A percentile compares a stretch with the other conserved stretches of the same genome.
Evolutionary conservation across 2,113 vertebrate species (phyloP).

Genomic region (Colinus virginianus): DNA sequence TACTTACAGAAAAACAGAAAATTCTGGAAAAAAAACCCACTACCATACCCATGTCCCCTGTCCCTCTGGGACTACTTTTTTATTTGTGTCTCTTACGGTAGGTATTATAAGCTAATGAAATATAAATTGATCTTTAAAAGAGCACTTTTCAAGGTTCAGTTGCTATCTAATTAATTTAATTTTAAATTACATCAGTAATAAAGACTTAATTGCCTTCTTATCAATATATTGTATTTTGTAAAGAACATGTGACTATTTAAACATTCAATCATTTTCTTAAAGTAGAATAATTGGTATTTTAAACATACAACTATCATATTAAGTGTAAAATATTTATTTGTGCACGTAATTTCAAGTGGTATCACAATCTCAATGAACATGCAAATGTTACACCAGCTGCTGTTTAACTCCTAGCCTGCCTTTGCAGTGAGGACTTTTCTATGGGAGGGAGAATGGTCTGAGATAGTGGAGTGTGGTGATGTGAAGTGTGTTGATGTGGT

Average conservation of each 20-base stretch:
- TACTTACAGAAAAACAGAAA: neutral
- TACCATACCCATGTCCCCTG: neutral
- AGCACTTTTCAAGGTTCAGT: slow-evolving; percentile 71
- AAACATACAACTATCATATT: slow-evolving; percentile 42
- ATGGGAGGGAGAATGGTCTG: neutral
- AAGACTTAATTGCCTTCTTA: slow-evolving; percentile 75
- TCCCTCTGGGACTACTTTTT: neutral
- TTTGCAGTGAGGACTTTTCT: neutral
- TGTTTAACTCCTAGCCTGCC: slow-evolving; percentile 57
- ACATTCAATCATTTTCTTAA: slow-evolving; percentile 12
- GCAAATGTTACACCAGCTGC: slow-evolving; percentile 50
- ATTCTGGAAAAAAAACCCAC: neutral
- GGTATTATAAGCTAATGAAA: slow-evolving; percentile 72
- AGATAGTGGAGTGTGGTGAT: neutral
- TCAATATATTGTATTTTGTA: slow-evolving; percentile 71
- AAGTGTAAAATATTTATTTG: slow-evolving; percentile 73
- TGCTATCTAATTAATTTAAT: slow-evolving; percentile 76
- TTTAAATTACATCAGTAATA: slow-evolving; percentile 76
- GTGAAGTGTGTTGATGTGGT: neutral
- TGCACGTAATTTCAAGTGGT: slow-evolving; percentile 65
- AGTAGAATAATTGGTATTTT: slow-evolving; percentile 67
- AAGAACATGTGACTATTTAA: slow-evolving; percentile 60
- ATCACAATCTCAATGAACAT: slow-evolving; percentile 58
- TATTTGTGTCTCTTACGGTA: slow-evolving; percentile 16
- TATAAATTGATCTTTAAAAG: slow-evolving; percentile 72